Base-by-base conservation (phyloP, 2,113 vertebrate genomes). In the Solea solea region DNA sequence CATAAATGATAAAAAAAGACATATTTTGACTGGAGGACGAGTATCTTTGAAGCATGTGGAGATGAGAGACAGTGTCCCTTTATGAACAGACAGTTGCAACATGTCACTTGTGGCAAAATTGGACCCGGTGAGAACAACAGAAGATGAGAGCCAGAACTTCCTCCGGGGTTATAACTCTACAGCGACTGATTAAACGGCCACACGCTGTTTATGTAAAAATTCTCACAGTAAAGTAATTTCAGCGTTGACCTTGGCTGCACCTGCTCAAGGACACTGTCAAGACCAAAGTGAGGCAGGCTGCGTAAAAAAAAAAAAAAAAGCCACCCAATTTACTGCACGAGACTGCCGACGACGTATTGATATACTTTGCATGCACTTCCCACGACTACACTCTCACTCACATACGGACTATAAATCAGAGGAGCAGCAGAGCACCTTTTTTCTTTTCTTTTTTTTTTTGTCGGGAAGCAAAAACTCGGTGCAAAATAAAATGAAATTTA, bases 371-470 rank as follows among this genome's bases (percentile, higher is more conserved):
- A 70, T 65, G 72, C 83, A 78, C 85, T 86, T 88, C 72, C 77
- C 82, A 82, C 57, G 52, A 64, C 76, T 44, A 61, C 76, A 71
- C 71, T 74, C 64, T 80, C 52, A 66, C 76, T 75, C 82, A 81
- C 59, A 72, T 27, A 27, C 55, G 15, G 61, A 76, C 70, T 39
- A 83, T 88, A 88, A 90, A 91, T 88, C 88, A 89, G 25, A 78
- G 50, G 41, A 49, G 74, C 64, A 63, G 69, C 15, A 27, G 42
- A 10, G 74, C 72, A 65, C 40, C 68, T 76, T 72, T 72, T 63
- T 28, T 68, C 42, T 21, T 21, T 21, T 21, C 21, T 34, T 34
- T 69, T 76, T 72, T 34, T 69, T 76, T 72, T 72, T 63, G 25
- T 66, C 40, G 13, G 46, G 55, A 56, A 27, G 5, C 49, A 81